phyloP scores from a whole-genome alignment of 2,888 invertebrate species.

The Thecophora atra region DNA sequence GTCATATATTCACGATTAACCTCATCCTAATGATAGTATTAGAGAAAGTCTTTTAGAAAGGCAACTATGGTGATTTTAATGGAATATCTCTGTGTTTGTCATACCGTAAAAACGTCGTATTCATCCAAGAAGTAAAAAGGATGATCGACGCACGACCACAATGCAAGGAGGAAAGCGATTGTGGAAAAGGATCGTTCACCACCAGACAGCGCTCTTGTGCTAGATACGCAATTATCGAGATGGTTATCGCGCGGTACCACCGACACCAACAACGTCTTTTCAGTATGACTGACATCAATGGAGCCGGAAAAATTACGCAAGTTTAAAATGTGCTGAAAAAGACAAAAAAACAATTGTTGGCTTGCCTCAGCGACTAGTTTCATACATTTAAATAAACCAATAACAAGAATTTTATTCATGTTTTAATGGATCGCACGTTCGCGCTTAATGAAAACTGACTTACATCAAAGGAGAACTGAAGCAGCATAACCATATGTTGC shows the following conservation, averaged over 20 bases:
- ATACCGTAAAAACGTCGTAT: slow-evolving; percentile 95
- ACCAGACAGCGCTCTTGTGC: slow-evolving; percentile 83
- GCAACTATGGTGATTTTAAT: neutral
- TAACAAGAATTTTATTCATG: too few species aligned
- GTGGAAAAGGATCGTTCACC: slow-evolving; percentile 97
- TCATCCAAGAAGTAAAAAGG: slow-evolving; percentile 96
- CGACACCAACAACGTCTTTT: slow-evolving; percentile 61
- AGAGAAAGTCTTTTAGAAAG: neutral
- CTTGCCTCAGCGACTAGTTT: too few species aligned
- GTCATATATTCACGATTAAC: slow-evolving; percentile 83
- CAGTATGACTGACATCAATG: slow-evolving; percentile 62
- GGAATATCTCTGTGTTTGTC: neutral
- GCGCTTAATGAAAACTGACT: slow-evolving; percentile 19
- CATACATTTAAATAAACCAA: too few species aligned
- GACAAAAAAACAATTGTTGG: neutral
- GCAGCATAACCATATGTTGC: slow-evolving; percentile 66
- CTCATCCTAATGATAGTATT: slow-evolving; percentile 73
- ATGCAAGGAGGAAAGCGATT: slow-evolving; percentile 88
- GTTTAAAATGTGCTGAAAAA: slow-evolving; percentile 52
- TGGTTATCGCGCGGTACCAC: slow-evolving; percentile 69
- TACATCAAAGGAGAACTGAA: slow-evolving; percentile 65
- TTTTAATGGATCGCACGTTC: too few species aligned
- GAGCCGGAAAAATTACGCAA: slow-evolving; percentile 58
- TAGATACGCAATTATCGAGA: slow-evolving; percentile 65
- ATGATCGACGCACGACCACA: slow-evolving; percentile 92